Evolutionary conservation across 2,113 vertebrate genomes (phyloP), one percentile per base, ranked within the genome.

Genomic region (Calidris pygmaea): DNA sequence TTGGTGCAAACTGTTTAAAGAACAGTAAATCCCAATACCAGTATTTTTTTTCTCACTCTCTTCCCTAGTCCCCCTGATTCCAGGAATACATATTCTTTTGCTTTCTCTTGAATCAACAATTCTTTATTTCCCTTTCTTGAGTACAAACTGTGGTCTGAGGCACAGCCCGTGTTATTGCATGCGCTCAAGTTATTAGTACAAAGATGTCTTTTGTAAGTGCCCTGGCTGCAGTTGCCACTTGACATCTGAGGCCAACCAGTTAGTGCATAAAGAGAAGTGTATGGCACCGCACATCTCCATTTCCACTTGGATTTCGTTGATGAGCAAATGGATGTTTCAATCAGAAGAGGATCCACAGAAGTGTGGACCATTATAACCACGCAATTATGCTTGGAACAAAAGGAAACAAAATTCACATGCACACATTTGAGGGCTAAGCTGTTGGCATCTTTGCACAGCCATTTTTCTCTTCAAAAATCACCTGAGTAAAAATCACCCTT

Each of bases 361-460:
- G 19, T 11, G 27, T 56, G 0, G 0, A 23, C 43, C 13, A 66
- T 47, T 59, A 65, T 14, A 67, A 32, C 39, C 16, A 45, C 2
- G 6, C 10, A 52, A 34, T 55, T 66, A 70, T 1, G 1, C 53
- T 55, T 77, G 41, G 39, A 60, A 74, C 0, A 0, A 89, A 77
- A 21, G 20, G 50, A 87, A 74, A 66, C 37, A 81, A 39, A 87
- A 68, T 43, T 71, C 70, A 79, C 30, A 29, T 24, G 37, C 43
- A 18, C 18, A 77, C 43, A 68, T 71, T 71, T 75, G 60, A 78
- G 52, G 24, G 26, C n/a, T 82, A 82, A 85, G 34, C 20, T 56
- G 22, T 29, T 75, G 39, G 24, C 22, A 45, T 45, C 50, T 93
- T 89, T 60, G 75, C 37, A 26, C 1, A 43, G 47, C 3, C 48